Conservation (phyloP, 2,113 vertebrate genomes). For the Uria lomvia region DNA sequence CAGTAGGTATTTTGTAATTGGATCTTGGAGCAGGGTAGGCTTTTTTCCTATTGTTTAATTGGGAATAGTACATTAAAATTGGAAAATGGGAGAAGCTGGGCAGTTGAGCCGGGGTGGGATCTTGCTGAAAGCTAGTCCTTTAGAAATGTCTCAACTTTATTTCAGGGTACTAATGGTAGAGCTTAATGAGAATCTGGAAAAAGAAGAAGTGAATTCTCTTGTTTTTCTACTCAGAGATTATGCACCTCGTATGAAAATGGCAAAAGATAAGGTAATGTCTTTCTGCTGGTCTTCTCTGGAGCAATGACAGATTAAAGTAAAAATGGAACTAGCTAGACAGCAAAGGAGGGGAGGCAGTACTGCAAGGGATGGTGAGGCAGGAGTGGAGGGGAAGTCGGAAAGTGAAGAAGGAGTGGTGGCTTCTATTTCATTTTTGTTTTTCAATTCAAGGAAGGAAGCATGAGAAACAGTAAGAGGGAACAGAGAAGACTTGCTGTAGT, state of each 20-base stretch:
- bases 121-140: conserved; percentile 1
- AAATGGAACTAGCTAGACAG: neutral
- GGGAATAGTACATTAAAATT: neutral
- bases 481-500: neutral
- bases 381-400: neutral
- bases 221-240: conserved; percentile 79
- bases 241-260: conserved; percentile 67
- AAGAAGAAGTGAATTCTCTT: conserved; percentile 78
- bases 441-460: neutral
- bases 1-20: neutral
- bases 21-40: neutral
- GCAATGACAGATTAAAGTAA: neutral
- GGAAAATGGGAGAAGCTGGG: neutral
- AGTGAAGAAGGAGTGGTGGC: neutral
- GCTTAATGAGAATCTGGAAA: conserved; percentile 80
- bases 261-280: conserved; percentile 78
- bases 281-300: neutral
- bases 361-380: neutral
- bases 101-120: neutral
- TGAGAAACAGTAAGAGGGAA: neutral
- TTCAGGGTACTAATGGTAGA: conserved; percentile 85
- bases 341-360: neutral
- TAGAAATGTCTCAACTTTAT: conserved; percentile 10
- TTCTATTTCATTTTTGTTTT: neutral
- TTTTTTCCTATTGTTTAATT: neutral